Evolutionary conservation across 2,797 vertebrate genomes (phyloP), one percentile per base, ranked within the genome.

Genomic region (Macropus fuliginosus): DNA sequence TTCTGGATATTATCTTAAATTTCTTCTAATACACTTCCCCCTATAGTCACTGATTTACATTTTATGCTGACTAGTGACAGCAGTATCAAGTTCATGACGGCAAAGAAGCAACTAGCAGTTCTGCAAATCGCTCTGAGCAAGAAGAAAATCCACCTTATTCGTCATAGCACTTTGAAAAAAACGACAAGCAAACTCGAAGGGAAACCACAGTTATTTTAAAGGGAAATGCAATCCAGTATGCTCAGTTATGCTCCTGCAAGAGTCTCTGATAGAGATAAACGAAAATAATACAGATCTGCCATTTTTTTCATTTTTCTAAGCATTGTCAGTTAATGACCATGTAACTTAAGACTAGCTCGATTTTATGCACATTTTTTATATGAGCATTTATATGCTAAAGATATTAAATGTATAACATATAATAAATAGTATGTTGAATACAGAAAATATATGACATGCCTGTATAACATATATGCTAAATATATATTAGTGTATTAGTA

Each of bases 131-230:
- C 89, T 90, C 89, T n/a, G 55, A 95, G 56, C 28, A 29, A 57
- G 92, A 95, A 97, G 92, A 92, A 97, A 93, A 62, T 87, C 94
- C 55, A 81, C 52, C 54, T 92, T 56, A 27, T 94, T 94, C 95
- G 93, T 93, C 87, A 94, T 87, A 94, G 89, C 62, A 81, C n/a
- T 95, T 91, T 87, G 74, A 56, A 90, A 96, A 91, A 74, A 91
- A 93, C 27, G 91, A 56, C 46, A 56, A 95, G 91, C 66, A 50
- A 40, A 74, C 57, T 92, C 66, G 59, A 40, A 56, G 74, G 40
- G 74, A 87, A 87, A 87, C 40, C 74, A 81, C 66, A 87, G 40
- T 50, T 46, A 50, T 87, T 87, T 87, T 27, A 46, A 87, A 87
- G 40, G 40, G 40, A 46, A 87, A 87, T 21, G 6, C 74, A 87